Evolutionary conservation across 23 tunicate genomes (phyloP).

Genomic region (Oikopleura dioica): DNA sequence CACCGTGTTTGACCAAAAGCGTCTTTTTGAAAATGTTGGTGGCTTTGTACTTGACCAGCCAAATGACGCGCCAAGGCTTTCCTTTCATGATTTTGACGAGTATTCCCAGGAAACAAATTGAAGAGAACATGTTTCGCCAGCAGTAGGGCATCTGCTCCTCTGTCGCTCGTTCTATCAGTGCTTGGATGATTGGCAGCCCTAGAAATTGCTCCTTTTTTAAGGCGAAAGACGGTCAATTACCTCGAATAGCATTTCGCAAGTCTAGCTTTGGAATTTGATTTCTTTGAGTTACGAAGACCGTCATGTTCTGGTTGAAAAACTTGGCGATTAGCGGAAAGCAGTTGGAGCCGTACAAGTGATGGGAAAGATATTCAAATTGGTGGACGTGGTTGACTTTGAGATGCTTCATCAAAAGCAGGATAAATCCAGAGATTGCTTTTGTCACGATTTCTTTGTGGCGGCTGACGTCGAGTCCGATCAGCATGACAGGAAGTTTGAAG

Average conservation of each 20-base stretch:
- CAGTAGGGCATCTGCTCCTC: conserved; percentile 20
- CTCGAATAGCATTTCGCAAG: conserved; percentile 56
- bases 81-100: conserved; percentile 74
- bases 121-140: conserved; percentile 79
- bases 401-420: conserved; percentile 62
- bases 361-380: conserved; percentile 83
- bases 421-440: conserved; percentile 47
- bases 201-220: background rate
- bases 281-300: conserved; percentile 63
- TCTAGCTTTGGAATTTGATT: conserved; percentile 65
- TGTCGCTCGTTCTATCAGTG: background rate
- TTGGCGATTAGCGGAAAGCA: conserved; percentile 75
- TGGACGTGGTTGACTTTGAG: conserved; percentile 70
- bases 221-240: no score
- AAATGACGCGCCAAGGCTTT: conserved; percentile 86
- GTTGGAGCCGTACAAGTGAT: conserved; percentile 80
- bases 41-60: conserved; percentile 89
- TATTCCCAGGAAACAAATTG: conserved; percentile 56
- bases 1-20: conserved; percentile 61
- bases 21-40: conserved; percentile 78
- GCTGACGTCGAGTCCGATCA: conserved; percentile 49
- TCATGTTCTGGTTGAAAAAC: conserved; percentile 77
- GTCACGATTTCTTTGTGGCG: conserved; percentile 71
- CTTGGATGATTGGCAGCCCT: conserved; percentile 5
- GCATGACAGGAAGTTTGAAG: conserved; percentile 8